Evolutionary conservation across 2,113 vertebrate genomes (phyloP).

Genomic region (Onychorhynchus coronatus): DNA sequence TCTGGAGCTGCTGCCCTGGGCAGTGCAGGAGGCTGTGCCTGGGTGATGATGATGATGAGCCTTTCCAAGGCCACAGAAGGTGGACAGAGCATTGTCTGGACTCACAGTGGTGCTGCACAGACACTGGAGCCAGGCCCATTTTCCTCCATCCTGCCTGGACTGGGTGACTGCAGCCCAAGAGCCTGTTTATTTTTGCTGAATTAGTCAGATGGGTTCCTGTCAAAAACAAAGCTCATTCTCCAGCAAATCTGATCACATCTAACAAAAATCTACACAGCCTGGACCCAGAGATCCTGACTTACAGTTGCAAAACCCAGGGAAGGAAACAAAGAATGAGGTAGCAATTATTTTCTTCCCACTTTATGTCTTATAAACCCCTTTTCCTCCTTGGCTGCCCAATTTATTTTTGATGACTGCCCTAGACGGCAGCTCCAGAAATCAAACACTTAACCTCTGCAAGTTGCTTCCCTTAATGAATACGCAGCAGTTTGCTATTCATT

Average conservation of each 20-base stretch:
- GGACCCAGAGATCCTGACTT: background rate
- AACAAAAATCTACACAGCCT: background rate
- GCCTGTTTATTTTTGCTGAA: background rate
- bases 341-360: slow-evolving; percentile 3
- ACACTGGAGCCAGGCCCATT: background rate
- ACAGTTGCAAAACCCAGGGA: background rate
- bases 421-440: slow-evolving; percentile 6
- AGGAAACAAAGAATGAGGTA: background rate
- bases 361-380: background rate
- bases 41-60: background rate
- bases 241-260: background rate
- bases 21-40: background rate
- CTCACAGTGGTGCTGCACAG: background rate
- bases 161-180: background rate
- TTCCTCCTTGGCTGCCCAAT: slow-evolving; percentile 26
- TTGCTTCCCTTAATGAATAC: slow-evolving; percentile 27
- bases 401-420: slow-evolving; percentile 19
- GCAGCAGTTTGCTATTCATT: slow-evolving; percentile 16
- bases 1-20: background rate
- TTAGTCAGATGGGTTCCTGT: background rate
- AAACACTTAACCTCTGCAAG: slow-evolving; percentile 57
- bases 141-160: background rate
- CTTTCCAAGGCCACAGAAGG: background rate
- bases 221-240: background rate
- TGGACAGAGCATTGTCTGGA: background rate